A percentile compares a stretch with the other conserved stretches of the same genome.
Evolutionary conservation across 2,888 invertebrate species (phyloP).

Genomic region (Ethmia dodecea): DNA sequence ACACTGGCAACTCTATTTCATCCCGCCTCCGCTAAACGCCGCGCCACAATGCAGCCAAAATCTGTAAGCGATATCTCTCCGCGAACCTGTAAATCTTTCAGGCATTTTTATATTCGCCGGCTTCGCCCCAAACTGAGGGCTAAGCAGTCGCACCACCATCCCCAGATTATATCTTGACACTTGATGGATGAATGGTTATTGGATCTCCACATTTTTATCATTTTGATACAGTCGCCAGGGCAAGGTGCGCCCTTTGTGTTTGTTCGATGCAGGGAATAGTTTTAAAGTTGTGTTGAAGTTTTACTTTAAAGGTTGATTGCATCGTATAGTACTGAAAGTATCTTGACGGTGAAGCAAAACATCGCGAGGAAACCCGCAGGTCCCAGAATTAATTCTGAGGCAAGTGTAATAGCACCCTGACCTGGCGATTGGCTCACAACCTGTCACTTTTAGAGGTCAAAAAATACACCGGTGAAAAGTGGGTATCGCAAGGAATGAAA

Average conservation of each 20-base stretch:
- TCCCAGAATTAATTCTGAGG: no score
- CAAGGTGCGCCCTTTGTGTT: slow-evolving; percentile 46
- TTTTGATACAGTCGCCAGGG: slow-evolving; percentile 72
- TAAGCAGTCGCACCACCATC: slow-evolving; percentile 71
- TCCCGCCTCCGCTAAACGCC: no score
- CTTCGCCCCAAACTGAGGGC: slow-evolving; percentile 58
- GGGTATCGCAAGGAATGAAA: no score
- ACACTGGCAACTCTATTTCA: no score
- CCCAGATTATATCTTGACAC: slow-evolving; percentile 84
- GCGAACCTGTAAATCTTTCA: slow-evolving; percentile 73
- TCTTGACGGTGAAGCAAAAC: no score
- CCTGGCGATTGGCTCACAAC: no score
- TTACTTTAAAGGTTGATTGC: neutral
- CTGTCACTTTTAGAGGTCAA: no score
- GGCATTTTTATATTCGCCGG: slow-evolving; percentile 72
- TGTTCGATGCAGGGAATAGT: slow-evolving; percentile 47
- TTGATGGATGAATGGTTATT: slow-evolving; percentile 90
- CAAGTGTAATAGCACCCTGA: no score
- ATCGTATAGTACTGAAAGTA: no score
- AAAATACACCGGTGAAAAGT: no score
- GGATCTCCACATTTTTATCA: slow-evolving; percentile 82
- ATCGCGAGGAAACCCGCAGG: no score
- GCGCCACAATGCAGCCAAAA: slow-evolving; percentile 58
- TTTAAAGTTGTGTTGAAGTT: slow-evolving; percentile 16
- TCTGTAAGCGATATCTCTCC: slow-evolving; percentile 61